Percentiles rank a stretch among this genome's conserved stretches.
Conservation (phyloP, 30 jellyfish, hydroid and myxozoan species). For the Aurelia aurita region DNA sequence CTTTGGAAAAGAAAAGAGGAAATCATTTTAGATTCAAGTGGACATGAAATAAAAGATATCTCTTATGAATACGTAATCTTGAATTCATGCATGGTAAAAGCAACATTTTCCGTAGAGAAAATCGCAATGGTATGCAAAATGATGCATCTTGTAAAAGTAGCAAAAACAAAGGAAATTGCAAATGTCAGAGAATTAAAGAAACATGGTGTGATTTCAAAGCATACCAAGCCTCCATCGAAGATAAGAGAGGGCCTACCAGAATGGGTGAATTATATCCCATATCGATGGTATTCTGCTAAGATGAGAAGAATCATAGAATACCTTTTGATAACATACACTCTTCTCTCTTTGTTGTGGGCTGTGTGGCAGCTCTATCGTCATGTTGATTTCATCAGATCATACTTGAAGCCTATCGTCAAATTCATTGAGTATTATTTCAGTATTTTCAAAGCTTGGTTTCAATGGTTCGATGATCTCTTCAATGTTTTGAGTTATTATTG, state of each 20-base stretch:
- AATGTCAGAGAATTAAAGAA: slow-evolving; percentile 55
- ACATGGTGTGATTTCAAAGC: slow-evolving; percentile 44
- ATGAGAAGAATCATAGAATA: slow-evolving; percentile 82
- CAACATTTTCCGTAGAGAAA: slow-evolving; percentile 74
- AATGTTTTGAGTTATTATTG: slow-evolving; percentile 76
- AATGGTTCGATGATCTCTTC: slow-evolving; percentile 82
- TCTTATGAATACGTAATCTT: slow-evolving; percentile 32
- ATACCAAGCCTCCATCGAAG: slow-evolving; percentile 59
- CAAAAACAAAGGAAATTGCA: slow-evolving; percentile 78
- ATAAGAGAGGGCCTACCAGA: slow-evolving; percentile 98
- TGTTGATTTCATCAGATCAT: slow-evolving; percentile 88
- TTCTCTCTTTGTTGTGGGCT: slow-evolving; percentile 94
- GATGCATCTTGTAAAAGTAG: slow-evolving; percentile 78
- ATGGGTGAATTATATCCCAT: slow-evolving; percentile 98
- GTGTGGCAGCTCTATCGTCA: slow-evolving; percentile 98
- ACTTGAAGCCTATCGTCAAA: slow-evolving; percentile 74
- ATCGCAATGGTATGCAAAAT: slow-evolving; percentile 64
- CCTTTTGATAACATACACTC: slow-evolving; percentile 73
- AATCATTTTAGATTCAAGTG: not conserved
- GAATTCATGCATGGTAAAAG: slow-evolving; percentile 94
- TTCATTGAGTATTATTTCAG: slow-evolving; percentile 81
- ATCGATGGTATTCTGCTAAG: slow-evolving; percentile 93
- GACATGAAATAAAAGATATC: not conserved
- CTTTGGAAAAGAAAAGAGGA: slow-evolving; percentile 60
- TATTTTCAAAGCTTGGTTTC: slow-evolving; percentile 80